These are phyloP conservation scores for Sakesphorus luctuosus DNA, from an alignment of 2,113 vertebrate species.

Conservation along the genomic window DNA sequence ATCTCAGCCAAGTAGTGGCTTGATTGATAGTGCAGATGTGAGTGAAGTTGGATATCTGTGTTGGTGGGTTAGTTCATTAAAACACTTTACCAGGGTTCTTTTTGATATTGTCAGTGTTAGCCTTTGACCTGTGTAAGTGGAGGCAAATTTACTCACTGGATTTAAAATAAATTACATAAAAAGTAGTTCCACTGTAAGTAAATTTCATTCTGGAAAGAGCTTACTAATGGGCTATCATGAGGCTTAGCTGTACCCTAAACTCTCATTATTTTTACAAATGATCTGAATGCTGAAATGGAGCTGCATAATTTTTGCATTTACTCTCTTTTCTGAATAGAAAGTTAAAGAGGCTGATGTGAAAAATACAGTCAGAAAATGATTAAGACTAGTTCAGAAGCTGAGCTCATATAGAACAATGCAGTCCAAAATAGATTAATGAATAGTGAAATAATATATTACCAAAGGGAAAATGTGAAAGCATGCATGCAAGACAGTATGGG, in stretches of 20 bases:
- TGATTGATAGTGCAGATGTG: fast-evolving
- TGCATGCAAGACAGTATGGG: not conserved
- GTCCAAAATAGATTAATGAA: slow-evolving; percentile 28
- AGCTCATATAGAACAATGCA: slow-evolving; percentile 11
- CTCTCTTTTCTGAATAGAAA: not conserved
- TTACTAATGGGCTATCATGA: not conserved
- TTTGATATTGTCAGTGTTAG: not conserved
- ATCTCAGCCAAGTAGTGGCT: not conserved
- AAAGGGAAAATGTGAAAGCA: slow-evolving; percentile 1
- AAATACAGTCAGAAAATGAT: slow-evolving; percentile 46
- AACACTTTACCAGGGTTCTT: not conserved
- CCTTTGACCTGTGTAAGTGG: not conserved
- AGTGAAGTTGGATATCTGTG: not conserved
- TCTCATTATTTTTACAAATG: slow-evolving; percentile 29
- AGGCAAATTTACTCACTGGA: not conserved
- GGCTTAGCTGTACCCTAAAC: not conserved
- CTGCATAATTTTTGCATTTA: slow-evolving; percentile 24
- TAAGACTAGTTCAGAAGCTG: slow-evolving; percentile 44
- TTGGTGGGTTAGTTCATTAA: not conserved
- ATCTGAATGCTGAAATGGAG: not conserved
- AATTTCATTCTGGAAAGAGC: slow-evolving; percentile 22
- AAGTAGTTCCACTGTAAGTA: not conserved
- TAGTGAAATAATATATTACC: slow-evolving; percentile 26
- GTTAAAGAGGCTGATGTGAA: slow-evolving; percentile 22
- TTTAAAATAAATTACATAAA: not conserved